These are phyloP conservation scores for Prosapia bicincta DNA, from an alignment of 2,888 invertebrate species.

Conservation along the genomic window DNA sequence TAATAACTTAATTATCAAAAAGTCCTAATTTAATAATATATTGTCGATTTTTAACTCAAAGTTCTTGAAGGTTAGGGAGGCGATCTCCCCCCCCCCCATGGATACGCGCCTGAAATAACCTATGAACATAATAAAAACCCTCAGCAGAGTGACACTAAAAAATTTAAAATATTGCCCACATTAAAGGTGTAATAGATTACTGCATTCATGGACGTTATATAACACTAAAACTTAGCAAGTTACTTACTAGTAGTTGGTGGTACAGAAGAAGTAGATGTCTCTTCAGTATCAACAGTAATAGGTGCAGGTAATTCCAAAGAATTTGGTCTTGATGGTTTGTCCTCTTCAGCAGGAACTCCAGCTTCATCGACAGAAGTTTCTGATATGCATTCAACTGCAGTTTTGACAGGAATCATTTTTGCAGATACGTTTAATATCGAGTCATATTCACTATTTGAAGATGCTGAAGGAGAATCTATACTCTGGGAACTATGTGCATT, in stretches of 20 bases:
- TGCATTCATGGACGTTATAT: too few relatives aligned
- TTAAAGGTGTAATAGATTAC: too few relatives aligned
- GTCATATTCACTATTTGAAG: background rate
- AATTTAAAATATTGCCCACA: too few relatives aligned
- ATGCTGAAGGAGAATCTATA: background rate
- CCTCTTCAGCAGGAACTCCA: constrained; percentile 18
- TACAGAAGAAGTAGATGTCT: background rate
- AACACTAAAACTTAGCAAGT: too few relatives aligned
- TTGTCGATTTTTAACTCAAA: too few relatives aligned
- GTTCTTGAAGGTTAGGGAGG: too few relatives aligned
- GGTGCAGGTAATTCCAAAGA: constrained; percentile 44
- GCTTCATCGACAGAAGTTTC: constrained; percentile 5
- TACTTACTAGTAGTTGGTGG: constrained; percentile 9
- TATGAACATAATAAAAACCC: too few relatives aligned
- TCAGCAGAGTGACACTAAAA: too few relatives aligned
- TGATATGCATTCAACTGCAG: constrained; percentile 8
- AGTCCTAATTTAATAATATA: too few relatives aligned
- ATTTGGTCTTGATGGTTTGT: constrained; percentile 42
- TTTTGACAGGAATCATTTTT: constrained; percentile 20
- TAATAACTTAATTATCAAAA: too few relatives aligned
- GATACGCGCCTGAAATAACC: too few relatives aligned
- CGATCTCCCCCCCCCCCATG: too few relatives aligned
- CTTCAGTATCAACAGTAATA: constrained; percentile 21
- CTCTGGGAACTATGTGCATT: background rate
- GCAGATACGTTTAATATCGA: background rate